Evolutionary conservation across 2,888 invertebrate species (phyloP).

Genomic region (Cataglyphis cursor): DNA sequence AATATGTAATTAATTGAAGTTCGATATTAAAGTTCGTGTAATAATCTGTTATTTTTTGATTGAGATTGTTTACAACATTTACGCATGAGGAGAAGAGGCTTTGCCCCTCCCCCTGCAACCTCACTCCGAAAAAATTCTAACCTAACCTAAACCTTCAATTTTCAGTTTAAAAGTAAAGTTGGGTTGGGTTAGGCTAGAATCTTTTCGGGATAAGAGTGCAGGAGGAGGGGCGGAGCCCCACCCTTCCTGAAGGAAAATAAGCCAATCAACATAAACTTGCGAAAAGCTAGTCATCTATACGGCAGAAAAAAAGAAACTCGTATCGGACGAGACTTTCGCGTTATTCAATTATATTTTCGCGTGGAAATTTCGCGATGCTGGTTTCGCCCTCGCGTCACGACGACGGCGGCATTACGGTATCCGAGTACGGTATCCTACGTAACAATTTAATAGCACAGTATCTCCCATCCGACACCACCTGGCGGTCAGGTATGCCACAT

Average conservation of each 20-base stretch:
- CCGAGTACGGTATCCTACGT: slow-evolving; percentile 69
- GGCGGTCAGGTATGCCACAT: slow-evolving; percentile 73
- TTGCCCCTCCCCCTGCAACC: too few species aligned
- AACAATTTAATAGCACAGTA: slow-evolving; percentile 80
- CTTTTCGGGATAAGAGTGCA: too few species aligned
- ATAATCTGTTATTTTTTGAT: too few species aligned
- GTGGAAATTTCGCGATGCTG: slow-evolving; percentile 33
- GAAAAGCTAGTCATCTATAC: slow-evolving; percentile 44
- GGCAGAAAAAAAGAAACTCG: slow-evolving; percentile 30
- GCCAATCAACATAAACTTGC: slow-evolving; percentile 33
- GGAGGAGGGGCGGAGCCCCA: too few species aligned
- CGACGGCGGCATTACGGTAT: slow-evolving; percentile 45
- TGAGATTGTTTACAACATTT: too few species aligned
- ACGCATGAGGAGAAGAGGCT: too few species aligned
- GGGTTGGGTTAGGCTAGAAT: too few species aligned
- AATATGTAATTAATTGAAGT: too few species aligned
- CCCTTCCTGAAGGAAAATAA: slow-evolving; percentile 12
- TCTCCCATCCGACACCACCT: slow-evolving; percentile 74
- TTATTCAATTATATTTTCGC: slow-evolving; percentile 38
- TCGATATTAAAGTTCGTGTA: too few species aligned
- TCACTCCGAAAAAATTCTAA: too few species aligned
- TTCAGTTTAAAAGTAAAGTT: too few species aligned
- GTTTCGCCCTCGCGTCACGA: slow-evolving; percentile 37
- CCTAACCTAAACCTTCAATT: too few species aligned
- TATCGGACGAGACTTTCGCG: slow-evolving; percentile 15